Evolutionary conservation across 2,797 vertebrate genomes (phyloP), one percentile per base, ranked within the genome.

Genomic region (Rallus crepitans): DNA sequence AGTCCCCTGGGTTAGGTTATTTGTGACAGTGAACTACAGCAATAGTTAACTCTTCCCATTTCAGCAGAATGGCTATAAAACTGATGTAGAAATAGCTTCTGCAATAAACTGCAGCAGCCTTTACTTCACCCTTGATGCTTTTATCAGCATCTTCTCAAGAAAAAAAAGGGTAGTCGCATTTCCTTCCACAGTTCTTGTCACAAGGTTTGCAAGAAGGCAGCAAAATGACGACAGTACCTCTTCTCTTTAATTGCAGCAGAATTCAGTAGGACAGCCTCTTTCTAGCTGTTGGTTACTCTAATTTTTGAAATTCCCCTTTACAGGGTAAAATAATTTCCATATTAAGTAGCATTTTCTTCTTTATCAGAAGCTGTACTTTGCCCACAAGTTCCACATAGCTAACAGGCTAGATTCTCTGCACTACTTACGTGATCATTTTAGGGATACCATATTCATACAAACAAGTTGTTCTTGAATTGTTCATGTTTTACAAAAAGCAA

Each of bases 61-160:
- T 93, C 56, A 76, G 70, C 45, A 78, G 82, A 89, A 91, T 28
- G 37, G 28, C 55, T 52, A 19, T 12, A 72, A 63, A 82, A 86
- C 16, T 76, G 59, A 52, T 5, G n/a, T 40, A 89, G 64, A 92
- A 93, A 87, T 35, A 78, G 25, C 13, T 92, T 82, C 57, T 70
- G 56, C 40, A 89, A 83, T 68, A 64, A 93, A 71, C 48, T 61
- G 21, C 61, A 80, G 64, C 64, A 71, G 75, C 40, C 37, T 92
- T 79, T 50, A 84, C 30, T 19, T 94, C 70, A 77, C 9, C 14
- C 48, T 84, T 53, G 30, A 20, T 92, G 40, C 39, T 91, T 47
- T 48, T 70, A 76, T 95, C 89, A 96, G 65, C 60, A 69, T 40
- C 83, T 82, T 81, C 59, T 87, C 47, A 87, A 31, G 27, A 64